Evolutionary conservation across 2,888 invertebrate species (phyloP).

Genomic region (Cheilosia grossa): DNA sequence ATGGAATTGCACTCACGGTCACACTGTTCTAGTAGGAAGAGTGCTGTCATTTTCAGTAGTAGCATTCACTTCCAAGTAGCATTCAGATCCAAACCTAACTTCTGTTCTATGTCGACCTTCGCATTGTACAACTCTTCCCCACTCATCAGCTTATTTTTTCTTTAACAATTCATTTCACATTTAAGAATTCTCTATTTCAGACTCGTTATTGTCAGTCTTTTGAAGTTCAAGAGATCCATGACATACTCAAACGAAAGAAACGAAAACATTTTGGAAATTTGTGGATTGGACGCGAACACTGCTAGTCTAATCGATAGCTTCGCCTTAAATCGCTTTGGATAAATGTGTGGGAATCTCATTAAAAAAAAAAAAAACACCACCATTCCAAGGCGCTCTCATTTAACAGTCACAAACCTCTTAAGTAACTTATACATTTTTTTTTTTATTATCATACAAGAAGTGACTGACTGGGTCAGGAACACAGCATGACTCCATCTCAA

Average conservation of each 20-base stretch:
- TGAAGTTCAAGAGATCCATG: slow-evolving; percentile 79
- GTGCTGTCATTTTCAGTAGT: no score
- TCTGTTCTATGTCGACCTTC: no score
- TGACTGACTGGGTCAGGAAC: not conserved
- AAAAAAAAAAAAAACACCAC: not conserved
- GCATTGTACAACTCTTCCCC: no score
- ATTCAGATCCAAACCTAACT: no score
- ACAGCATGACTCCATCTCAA: no score
- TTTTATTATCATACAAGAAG: not conserved
- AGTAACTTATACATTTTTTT: no score
- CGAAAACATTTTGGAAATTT: slow-evolving; percentile 83
- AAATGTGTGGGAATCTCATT: slow-evolving; percentile 5
- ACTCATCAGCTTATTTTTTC: no score
- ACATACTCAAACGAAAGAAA: slow-evolving; percentile 76
- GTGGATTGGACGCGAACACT: slow-evolving; percentile 84
- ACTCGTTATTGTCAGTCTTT: slow-evolving; percentile 79
- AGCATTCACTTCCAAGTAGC: no score
- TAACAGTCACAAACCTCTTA: not conserved
- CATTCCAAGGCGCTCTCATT: not conserved
- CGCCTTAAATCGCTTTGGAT: slow-evolving; percentile 79
- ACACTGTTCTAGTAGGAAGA: no score
- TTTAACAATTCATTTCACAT: not conserved
- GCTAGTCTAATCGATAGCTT: slow-evolving; percentile 84
- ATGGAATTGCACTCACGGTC: no score
- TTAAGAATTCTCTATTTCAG: slow-evolving; percentile 75